These are phyloP conservation scores for Acronicta alni DNA, from an alignment of 2,888 invertebrate genomes.

Conservation along the genomic window DNA sequence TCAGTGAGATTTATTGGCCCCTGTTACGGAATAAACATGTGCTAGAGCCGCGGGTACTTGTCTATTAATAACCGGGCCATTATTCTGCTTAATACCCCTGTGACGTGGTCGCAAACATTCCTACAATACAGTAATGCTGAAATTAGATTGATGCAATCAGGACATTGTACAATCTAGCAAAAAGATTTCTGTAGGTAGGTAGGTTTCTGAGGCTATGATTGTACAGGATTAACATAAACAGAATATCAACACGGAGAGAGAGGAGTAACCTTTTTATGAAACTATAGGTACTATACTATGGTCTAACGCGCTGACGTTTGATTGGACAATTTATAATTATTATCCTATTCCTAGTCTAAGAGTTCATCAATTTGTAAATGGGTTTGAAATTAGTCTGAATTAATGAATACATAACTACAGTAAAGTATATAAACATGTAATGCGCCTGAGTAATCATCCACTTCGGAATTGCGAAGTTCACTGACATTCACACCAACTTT, in stretches of 20 bases:
- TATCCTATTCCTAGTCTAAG: not conserved
- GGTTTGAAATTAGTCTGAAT: conserved; percentile 3
- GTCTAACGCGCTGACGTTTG: too few relatives aligned
- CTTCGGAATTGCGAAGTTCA: too few relatives aligned
- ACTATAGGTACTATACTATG: too few relatives aligned
- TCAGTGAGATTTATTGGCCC: conserved; percentile 78
- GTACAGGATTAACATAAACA: not conserved
- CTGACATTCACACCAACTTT: too few relatives aligned
- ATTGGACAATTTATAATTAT: too few relatives aligned
- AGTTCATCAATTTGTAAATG: conserved; percentile 10
- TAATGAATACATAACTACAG: conserved; percentile 9
- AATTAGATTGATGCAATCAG: conserved; percentile 67
- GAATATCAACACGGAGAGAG: not conserved
- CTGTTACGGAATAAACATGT: conserved; percentile 79
- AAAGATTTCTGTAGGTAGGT: too few relatives aligned
- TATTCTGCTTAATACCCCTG: conserved; percentile 76
- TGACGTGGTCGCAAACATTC: conserved; percentile 75
- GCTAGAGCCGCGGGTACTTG: conserved; percentile 74
- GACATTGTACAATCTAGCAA: conserved; percentile 26
- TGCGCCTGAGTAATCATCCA: too few relatives aligned
- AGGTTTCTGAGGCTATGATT: too few relatives aligned
- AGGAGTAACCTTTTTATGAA: too few relatives aligned
- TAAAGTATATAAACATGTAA: not conserved
- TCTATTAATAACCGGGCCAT: conserved; percentile 83
- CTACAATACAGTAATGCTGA: conserved; percentile 65